Percentiles rank a stretch among this genome's conserved stretches.
Conservation (phyloP, 1,140 invertebrate genomes). For the Drosophila pseudoananassae region DNA sequence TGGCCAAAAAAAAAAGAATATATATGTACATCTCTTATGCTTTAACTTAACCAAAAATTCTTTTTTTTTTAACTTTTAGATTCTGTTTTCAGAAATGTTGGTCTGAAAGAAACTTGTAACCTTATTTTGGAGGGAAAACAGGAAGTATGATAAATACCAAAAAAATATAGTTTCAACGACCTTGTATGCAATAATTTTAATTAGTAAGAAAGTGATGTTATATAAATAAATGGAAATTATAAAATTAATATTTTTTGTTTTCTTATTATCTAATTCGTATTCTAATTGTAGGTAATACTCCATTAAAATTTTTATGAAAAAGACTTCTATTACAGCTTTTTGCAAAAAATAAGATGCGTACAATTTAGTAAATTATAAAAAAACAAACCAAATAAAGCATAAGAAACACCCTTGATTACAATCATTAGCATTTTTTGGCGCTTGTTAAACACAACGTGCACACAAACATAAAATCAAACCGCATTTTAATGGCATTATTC, state of each 20-base stretch:
- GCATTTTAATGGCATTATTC: constrained; percentile 75
- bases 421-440: not conserved
- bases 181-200: not conserved
- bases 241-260: not conserved
- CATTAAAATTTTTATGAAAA: too few relatives aligned
- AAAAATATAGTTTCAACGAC: not conserved
- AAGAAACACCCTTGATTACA: not conserved
- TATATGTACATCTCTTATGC: not conserved
- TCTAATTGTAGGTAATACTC: too few relatives aligned
- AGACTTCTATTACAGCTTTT: too few relatives aligned
- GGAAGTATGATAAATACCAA: not conserved
- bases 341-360: too few relatives aligned
- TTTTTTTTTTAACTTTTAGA: not conserved
- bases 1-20: not conserved
- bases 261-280: too few relatives aligned
- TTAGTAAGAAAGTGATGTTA: not conserved
- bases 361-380: too few relatives aligned
- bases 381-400: not conserved
- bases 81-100: not conserved
- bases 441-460: constrained; percentile 47
- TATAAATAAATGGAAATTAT: not conserved
- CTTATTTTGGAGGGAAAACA: not conserved
- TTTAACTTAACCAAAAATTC: too few relatives aligned
- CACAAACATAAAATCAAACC: constrained; percentile 73
- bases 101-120: not conserved